Base-by-base conservation (phyloP, 2,113 vertebrate species). In the Larimichthys polyactis region DNA sequence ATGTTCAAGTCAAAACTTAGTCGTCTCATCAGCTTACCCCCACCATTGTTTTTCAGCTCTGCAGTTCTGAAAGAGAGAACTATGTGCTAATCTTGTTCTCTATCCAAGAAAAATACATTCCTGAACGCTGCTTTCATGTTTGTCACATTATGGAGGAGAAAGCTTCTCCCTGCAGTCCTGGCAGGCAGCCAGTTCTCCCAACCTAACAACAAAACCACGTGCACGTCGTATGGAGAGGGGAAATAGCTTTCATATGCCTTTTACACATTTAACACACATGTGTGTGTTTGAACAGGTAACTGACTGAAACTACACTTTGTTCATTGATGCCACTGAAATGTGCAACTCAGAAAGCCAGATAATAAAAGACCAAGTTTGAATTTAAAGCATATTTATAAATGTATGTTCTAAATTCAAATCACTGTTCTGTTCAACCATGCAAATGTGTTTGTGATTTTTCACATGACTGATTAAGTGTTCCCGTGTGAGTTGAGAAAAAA, bases 21-120 rank as follows among this genome's bases (percentile, higher is more conserved):
- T 83, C 11, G 44, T 87, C 87, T 84, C 87, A 59, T 81, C 80
- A 85, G 68, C 70, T 88, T 87, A 83, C 32, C n/a, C 60, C 55
- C 19, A 16, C 79, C 17, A 58, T 89, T 93, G 84, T 94, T 91
- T 91, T 90, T 62, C 78, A 85, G 8, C 75, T 78, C 70, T 64
- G 75, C 75, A 74, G 89, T 78, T 77, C 62, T 71, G 64, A 84
- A 71, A 88, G 85, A 82, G 55, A 27, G 55, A 29, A 73, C 80
- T 57, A 81, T 71, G 88, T 90, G 72, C 82, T 93, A 92, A 92
- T 92, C 89, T 86, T 44, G 67, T 20, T 5, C 87, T 84, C 83
- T 43, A 78, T 90, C 82, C 72, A 83, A 79, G 88, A 89, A 94
- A 91, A 94, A 91, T 86, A 87, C 89, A 95, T 93, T 94, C 91